Base-by-base conservation (phyloP, 2,888 invertebrate genomes). In the Chrysomela aeneicollis region DNA sequence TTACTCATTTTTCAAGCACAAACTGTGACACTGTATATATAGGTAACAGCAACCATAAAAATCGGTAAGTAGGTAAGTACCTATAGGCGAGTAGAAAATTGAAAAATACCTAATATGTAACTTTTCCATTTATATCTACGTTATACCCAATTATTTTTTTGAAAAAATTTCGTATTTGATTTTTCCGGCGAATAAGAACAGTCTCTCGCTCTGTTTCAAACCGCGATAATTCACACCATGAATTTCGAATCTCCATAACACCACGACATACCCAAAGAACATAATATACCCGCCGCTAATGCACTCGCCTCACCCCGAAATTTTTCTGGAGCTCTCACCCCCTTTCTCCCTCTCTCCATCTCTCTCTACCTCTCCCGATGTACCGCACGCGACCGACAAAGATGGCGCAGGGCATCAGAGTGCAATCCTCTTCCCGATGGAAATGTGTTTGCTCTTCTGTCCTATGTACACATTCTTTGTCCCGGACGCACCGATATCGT, bases 381-480 rank as follows among this genome's bases (percentile, higher is more conserved):
- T 54, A 59, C 26, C 49, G 60, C 67, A 59, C 17, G 57, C 60
- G 61, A 63, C 53, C 37, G 66, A 50, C 17, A 61, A 57, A 49
- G 63, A 68, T 59, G 67, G 65, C 69, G 63, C 63, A 66, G 70
- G 65, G 65, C n/a, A n/a, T n/a, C 64, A 70, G 71, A 73, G 71
- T 73, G 70, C 66, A 71, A 70, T 73, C 71, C 73, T 73, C 76
- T 73, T 75, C 76, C 75, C 79, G 78, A 79, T 79, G 79, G 78
- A 79, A 79, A 80, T 80, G 79, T 81, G 81, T 82, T 82, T 82
- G 78, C 82, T 81, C 78, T 80, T 80, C 78, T 77, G 81, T 82
- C 82, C 82, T 82, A 82, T 82, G 82, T 82, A 82, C 82, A 82
- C 82, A 82, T 79, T 80, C 82, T 82, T 82, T 82, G 81, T 81